Evolutionary conservation across 2,797 vertebrate species (phyloP).

Genomic region (Argya squamiceps): DNA sequence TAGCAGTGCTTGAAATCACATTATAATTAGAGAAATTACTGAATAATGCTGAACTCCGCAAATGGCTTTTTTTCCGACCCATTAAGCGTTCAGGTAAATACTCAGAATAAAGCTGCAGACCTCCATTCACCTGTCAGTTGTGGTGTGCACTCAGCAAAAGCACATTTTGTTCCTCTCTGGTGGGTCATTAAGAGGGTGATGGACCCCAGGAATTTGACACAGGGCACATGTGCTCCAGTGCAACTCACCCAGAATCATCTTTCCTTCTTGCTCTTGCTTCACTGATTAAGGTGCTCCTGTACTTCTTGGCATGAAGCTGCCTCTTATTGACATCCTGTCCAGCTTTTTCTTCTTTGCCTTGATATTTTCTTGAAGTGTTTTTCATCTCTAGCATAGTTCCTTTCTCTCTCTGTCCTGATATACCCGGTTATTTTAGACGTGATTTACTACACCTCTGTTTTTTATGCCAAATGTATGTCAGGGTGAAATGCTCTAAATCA

Average conservation of each 20-base stretch:
- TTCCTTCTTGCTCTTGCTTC: not conserved
- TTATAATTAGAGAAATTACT: conserved; percentile 67
- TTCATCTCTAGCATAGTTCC: not conserved
- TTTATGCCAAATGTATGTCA: not conserved
- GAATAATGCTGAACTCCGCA: conserved; percentile 45
- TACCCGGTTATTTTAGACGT: not conserved
- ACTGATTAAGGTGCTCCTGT: not conserved
- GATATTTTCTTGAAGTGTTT: not conserved
- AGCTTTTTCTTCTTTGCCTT: not conserved
- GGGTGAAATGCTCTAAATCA: not conserved
- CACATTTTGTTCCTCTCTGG: not conserved
- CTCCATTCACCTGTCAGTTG: conserved; percentile 27
- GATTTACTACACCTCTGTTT: not conserved
- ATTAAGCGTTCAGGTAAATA: conserved; percentile 52
- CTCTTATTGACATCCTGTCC: not conserved
- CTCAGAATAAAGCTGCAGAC: conserved; percentile 30
- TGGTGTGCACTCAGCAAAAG: not conserved
- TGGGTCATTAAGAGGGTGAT: not conserved
- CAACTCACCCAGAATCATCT: not conserved
- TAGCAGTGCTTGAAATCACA: not conserved
- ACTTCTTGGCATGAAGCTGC: not conserved
- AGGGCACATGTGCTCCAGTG: not conserved
- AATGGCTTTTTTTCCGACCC: not conserved
- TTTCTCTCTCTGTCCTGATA: not conserved
- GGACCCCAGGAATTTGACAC: conserved; percentile 6